Percentiles rank a stretch among this genome's conserved stretches.
phyloP scores from a whole-genome alignment of 2,113 vertebrate genomes.

The Alces alces region DNA sequence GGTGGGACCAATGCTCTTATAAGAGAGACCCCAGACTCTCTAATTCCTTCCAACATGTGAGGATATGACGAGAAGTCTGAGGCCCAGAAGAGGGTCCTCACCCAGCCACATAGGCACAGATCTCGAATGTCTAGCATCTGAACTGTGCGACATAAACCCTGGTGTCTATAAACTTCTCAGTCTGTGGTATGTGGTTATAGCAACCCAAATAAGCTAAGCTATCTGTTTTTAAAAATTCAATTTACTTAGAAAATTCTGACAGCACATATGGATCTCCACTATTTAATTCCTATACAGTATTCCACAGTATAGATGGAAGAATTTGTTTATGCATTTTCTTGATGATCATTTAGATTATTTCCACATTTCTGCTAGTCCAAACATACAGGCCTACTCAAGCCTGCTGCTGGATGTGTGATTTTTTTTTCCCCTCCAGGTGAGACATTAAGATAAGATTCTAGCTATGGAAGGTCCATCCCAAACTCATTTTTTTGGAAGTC shows the following conservation, averaged over 20 bases:
- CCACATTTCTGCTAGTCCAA: neutral
- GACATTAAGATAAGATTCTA: neutral
- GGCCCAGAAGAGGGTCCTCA: neutral
- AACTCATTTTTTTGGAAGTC: neutral
- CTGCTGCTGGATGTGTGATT: neutral
- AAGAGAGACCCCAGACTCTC: neutral
- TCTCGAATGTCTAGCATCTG: neutral
- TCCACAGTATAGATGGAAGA: neutral
- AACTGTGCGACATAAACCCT: neutral
- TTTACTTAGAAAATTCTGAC: neutral
- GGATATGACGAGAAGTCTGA: neutral
- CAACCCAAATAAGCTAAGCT: neutral
- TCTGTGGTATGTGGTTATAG: neutral
- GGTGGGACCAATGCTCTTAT: neutral
- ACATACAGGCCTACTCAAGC: neutral
- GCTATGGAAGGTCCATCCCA: neutral
- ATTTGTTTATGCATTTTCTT: neutral
- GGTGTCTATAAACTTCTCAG: neutral
- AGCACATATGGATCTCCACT: neutral
- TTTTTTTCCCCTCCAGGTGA: neutral
- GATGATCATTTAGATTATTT: neutral
- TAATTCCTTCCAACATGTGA: neutral
- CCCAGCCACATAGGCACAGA: neutral
- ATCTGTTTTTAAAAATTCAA: neutral
- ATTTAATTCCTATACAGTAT: neutral